Percentiles rank a stretch among this genome's conserved stretches.
phyloP scores from a whole-genome alignment of 2,888 invertebrate genomes.

The Hydraecia micacea region DNA sequence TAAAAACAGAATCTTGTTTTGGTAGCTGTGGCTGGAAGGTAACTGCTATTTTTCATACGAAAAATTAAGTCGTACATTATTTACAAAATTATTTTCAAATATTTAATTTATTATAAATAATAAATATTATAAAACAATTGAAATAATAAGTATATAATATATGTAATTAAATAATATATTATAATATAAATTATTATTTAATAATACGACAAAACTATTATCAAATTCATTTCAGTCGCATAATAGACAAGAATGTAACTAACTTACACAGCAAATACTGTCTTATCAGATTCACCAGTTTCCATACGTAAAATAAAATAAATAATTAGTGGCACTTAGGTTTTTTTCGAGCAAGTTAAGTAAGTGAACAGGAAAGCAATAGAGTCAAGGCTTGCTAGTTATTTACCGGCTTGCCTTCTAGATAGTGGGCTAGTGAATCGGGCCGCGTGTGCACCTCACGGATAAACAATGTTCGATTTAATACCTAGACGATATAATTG shows the following conservation, averaged over 20 bases:
- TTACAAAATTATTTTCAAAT: not conserved
- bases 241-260: not conserved
- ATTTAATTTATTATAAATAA: not conserved
- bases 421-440: constrained; percentile 50
- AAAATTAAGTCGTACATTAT: not conserved
- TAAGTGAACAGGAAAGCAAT: constrained; percentile 58
- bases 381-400: constrained; percentile 71
- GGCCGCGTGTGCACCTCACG: constrained; percentile 50
- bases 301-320: not conserved
- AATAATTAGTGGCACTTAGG: not conserved
- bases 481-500: constrained; percentile 16
- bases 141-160: too few relatives aligned
- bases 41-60: too few relatives aligned
- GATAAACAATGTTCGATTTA: constrained; percentile 53
- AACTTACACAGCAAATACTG: not conserved
- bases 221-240: not conserved
- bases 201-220: not conserved
- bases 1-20: not conserved
- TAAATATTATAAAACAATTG: too few relatives aligned
- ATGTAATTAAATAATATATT: too few relatives aligned
- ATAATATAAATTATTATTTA: too few relatives aligned
- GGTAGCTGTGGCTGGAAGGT: not conserved
- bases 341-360: constrained; percentile 30
- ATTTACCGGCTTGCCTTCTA: constrained; percentile 65
- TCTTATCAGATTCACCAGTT: not conserved